phyloP scores from a whole-genome alignment of 2,797 vertebrate species.

The Cyprinella venusta region DNA sequence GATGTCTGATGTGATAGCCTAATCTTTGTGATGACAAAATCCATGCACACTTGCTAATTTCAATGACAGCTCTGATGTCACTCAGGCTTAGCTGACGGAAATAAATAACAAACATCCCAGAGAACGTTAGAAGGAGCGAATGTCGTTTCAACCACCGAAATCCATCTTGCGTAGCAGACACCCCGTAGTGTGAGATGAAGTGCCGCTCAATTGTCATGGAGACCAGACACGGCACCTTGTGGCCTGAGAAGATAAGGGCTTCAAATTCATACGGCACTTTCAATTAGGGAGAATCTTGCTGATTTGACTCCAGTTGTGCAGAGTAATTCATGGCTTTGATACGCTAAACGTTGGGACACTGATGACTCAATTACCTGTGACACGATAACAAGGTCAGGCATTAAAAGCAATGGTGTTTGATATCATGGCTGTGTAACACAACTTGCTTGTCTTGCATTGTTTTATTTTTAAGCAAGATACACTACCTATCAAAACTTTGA shows the following conservation, averaged over 20 bases:
- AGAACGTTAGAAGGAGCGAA: conserved; percentile 14
- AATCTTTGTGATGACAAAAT: conserved; percentile 58
- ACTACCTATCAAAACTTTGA: neutral
- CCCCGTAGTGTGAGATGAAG: conserved; percentile 49
- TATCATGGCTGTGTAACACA: neutral
- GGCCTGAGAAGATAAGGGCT: conserved; percentile 44
- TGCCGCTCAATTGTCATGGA: conserved; percentile 57
- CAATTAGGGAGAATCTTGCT: conserved; percentile 38
- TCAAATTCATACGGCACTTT: conserved; percentile 42
- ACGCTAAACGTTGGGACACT: neutral
- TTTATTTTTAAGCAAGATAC: neutral
- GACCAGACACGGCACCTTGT: conserved; percentile 47
- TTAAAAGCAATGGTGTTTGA: neutral
- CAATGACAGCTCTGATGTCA: conserved; percentile 59
- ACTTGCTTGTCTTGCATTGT: neutral
- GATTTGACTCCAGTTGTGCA: conserved; percentile 41
- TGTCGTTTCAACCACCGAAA: neutral
- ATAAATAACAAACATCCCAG: conserved; percentile 43
- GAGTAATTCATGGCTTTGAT: conserved; percentile 41
- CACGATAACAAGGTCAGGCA: neutral
- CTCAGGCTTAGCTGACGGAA: conserved; percentile 34
- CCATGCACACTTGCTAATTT: conserved; percentile 45
- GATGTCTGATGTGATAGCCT: conserved; percentile 59
- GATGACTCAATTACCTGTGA: neutral
- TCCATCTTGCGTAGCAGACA: conserved; percentile 25